Conservation (phyloP, 2,888 invertebrate genomes). For the Drosophila nigritarsus region DNA sequence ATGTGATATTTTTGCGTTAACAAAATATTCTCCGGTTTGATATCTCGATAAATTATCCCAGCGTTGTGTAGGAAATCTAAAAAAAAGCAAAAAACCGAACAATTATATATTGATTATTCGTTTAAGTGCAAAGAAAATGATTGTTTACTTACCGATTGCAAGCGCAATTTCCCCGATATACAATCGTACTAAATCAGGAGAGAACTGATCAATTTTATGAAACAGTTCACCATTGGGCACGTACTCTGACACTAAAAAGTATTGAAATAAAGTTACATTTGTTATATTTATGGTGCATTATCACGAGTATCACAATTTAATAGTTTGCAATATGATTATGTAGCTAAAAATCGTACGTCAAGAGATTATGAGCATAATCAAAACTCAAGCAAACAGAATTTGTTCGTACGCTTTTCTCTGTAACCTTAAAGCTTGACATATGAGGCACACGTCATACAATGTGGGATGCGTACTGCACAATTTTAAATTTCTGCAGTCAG, state of each 20-base stretch:
- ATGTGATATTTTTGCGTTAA: constrained; percentile 92
- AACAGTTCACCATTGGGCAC: constrained; percentile 94
- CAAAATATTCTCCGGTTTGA: constrained; percentile 96
- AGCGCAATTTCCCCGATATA: constrained; percentile 93
- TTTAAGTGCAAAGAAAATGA: neutral
- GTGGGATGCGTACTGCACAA: no score
- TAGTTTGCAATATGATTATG: neutral
- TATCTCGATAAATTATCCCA: constrained; percentile 94
- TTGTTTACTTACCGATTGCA: constrained; percentile 90
- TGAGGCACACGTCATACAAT: no score
- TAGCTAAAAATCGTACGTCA: neutral
- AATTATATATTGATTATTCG: neutral
- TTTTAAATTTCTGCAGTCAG: no score
- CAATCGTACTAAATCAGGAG: constrained; percentile 74
- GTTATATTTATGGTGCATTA: neutral
- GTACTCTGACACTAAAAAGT: constrained; percentile 91
- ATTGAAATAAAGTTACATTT: neutral
- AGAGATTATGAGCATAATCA: neutral
- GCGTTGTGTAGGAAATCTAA: constrained; percentile 95
- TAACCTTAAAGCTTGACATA: no score
- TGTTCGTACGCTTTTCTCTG: no score
- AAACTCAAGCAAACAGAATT: no score
- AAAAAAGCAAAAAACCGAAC: constrained; percentile 41
- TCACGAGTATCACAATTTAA: neutral
- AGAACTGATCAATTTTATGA: constrained; percentile 90